Conservation (phyloP, 2,797 vertebrate genomes). For the Sphenopsis melanotis region DNA sequence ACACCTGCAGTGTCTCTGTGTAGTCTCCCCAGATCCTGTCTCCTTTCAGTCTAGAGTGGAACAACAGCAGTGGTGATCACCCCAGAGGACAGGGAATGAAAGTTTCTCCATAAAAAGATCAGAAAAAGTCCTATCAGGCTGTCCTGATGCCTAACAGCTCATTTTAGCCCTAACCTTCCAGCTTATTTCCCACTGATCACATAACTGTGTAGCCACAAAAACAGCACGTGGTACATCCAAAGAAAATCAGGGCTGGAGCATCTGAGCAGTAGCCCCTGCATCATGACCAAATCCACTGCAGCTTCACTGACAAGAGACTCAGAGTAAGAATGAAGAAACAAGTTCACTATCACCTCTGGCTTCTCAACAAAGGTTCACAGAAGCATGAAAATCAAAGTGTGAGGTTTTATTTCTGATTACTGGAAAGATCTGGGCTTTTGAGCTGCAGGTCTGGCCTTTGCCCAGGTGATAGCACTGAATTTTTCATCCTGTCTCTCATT, state of each 20-base stretch:
- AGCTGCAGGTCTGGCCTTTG: background rate
- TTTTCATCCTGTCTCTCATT: background rate
- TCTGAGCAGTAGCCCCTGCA: background rate
- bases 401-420: background rate
- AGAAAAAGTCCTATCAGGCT: background rate
- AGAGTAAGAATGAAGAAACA: background rate
- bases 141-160: background rate
- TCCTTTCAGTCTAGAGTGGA: background rate
- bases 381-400: background rate
- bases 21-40: background rate
- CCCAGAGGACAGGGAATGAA: background rate
- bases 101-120: background rate
- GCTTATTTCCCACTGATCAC: background rate
- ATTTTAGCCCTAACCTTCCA: background rate
- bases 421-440: background rate
- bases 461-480: background rate
- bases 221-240: accelerated
- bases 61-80: background rate
- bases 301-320: background rate
- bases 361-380: background rate
- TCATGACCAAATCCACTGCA: background rate
- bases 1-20: background rate
- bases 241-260: background rate
- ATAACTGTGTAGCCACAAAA: background rate
- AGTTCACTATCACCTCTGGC: background rate